Evolutionary conservation across 1,140 invertebrate genomes (phyloP), one percentile per base, ranked within the genome.

Genomic region (Procambarus clarkii): DNA sequence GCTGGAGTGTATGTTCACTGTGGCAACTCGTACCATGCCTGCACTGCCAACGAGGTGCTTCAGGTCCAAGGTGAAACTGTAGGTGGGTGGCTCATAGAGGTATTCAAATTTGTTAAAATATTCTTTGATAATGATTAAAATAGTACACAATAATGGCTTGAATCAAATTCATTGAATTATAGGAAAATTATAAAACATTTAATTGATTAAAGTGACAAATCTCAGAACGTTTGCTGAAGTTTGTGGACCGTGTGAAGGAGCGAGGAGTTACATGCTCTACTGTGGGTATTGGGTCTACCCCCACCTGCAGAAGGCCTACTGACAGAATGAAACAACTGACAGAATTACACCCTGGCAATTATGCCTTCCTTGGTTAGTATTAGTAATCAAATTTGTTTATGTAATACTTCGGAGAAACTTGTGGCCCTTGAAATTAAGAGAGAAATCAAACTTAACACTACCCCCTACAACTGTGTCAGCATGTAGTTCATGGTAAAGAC

Each of bases 331-430:
- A 82, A n/a, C 58, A 77, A 18, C 84, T 92, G 8, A 93, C 93
- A 0, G 94, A 94, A 86, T 93, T 94, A 11, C 94, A 94, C 93
- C 94, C 94, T 11, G 94, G 94, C 34, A 94, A 94, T 86, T 94
- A 94, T 81, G 91, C 94, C 60, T 94, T 94, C 89, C 93, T 94
- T 82, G 94, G 92, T 92, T 15, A 87, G 87, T 64, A 3, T 50
- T 48, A 15, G 50, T 54, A 13, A 54, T 9, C 8, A 54, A 5
- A 54, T 54, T 54, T 54, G 50, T 13, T 54, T 54, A 54, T 54
- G 50, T 54, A 54, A 54, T 9, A 54, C 50, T 54, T 54, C 8
- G 50, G 8, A 54, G 8, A 54, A 9, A 3, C 8, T 54, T 54
- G 50, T 54, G 13, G 13, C 13, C 50, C 50, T 54, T 9, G 50